Percentiles rank a stretch among this genome's conserved stretches.
Conservation (phyloP, 2,888 invertebrate genomes). For the Octodonta nipae region DNA sequence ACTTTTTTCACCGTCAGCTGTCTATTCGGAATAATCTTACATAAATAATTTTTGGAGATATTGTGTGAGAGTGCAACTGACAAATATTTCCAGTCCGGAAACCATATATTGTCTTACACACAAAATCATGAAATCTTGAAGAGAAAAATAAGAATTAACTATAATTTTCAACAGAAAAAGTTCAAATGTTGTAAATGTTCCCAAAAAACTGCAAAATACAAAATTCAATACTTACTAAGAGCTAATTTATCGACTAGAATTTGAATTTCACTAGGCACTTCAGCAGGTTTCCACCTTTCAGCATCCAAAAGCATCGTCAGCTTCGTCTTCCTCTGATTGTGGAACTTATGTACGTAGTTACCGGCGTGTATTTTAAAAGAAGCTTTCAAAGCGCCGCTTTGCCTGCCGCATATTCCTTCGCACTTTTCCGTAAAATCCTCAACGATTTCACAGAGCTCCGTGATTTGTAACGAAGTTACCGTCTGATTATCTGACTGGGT, state of each 20-base stretch:
- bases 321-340: conserved; percentile 75
- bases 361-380: conserved; percentile 79
- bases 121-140: too few species aligned
- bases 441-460: conserved; percentile 60
- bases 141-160: too few species aligned
- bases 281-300: conserved; percentile 88
- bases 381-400: conserved; percentile 65
- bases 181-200: too few species aligned
- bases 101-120: too few species aligned
- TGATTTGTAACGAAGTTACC: conserved; percentile 64
- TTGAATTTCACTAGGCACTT: conserved; percentile 83
- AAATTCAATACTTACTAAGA: conserved; percentile 16
- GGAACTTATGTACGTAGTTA: conserved; percentile 82
- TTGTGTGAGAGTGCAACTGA: too few species aligned
- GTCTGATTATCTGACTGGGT: conserved; percentile 60
- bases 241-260: conserved; percentile 57
- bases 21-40: too few species aligned
- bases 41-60: too few species aligned
- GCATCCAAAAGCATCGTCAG: conserved; percentile 72
- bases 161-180: too few species aligned
- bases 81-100: too few species aligned
- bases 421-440: conserved; percentile 66
- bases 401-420: conserved; percentile 56
- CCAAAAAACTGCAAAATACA: too few species aligned
- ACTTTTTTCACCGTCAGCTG: too few species aligned